A percentile compares a stretch with the other conserved stretches of the same genome.
Evolutionary conservation across 2,888 invertebrate species (phyloP).

Genomic region (Cerceris rybyensis): DNA sequence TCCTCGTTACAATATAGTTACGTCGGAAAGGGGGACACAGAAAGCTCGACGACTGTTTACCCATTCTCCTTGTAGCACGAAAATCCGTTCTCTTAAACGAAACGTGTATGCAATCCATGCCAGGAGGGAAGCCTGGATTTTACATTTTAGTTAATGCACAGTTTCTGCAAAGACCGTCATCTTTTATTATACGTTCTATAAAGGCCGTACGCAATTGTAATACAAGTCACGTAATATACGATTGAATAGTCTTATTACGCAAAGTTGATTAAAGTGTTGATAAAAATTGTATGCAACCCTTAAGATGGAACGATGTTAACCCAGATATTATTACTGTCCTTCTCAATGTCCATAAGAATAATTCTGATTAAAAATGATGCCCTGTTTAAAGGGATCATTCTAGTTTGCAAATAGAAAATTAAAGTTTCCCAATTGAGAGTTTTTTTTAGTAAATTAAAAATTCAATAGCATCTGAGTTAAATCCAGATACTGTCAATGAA

Average conservation of each 20-base stretch:
- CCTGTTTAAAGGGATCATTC: too few relatives aligned
- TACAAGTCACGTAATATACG: background rate
- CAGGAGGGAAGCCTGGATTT: background rate
- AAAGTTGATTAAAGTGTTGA: background rate
- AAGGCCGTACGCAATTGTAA: background rate
- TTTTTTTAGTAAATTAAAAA: too few relatives aligned
- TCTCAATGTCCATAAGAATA: too few relatives aligned
- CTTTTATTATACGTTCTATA: background rate
- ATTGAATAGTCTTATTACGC: background rate
- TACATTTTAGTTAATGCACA: constrained; percentile 20
- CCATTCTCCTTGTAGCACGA: constrained; percentile 37
- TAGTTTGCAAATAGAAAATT: too few relatives aligned
- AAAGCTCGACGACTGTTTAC: constrained; percentile 29
- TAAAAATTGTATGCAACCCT: too few relatives aligned
- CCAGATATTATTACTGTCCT: too few relatives aligned
- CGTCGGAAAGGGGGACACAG: constrained; percentile 45
- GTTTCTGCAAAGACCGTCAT: background rate
- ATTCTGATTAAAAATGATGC: too few relatives aligned
- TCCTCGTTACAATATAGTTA: constrained; percentile 61
- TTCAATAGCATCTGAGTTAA: too few relatives aligned
- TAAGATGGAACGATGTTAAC: too few relatives aligned
- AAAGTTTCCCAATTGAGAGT: too few relatives aligned
- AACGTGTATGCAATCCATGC: constrained; percentile 1
- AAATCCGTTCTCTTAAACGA: constrained; percentile 33
- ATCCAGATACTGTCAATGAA: too few relatives aligned